Evolutionary conservation across 1,140 invertebrate species (phyloP), one percentile per base, ranked within the genome.

Genomic region (Drosophila tristis): DNA sequence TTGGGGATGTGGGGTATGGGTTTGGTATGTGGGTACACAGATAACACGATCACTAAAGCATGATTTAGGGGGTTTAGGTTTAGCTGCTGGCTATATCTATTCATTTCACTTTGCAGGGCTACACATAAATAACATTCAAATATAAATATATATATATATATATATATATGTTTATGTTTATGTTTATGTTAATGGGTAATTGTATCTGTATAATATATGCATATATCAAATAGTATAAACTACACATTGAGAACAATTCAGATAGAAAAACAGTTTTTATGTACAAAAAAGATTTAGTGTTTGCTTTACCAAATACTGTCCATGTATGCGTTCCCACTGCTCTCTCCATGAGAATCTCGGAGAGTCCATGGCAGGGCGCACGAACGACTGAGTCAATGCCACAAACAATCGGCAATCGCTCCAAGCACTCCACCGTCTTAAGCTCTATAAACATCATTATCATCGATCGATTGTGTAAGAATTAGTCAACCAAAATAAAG

Each of bases 231-330:
- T 39, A 39, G 11, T 39, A 39, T 39, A 13, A 67, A 72, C 82
- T 87, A 86, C 81, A 78, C 82, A 86, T 86, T 78, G 78, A 86
- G 82, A 86, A 86, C 81, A 86, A 71, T 79, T 70, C 44, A 62
- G 70, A 50, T 76, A 72, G 60, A 78, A 78, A 77, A 74, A 73
- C 71, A 68, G 73, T 56, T 78, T 74, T 58, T 85, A 84, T 85
- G 44, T 85, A 85, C 82, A 85, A 87, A 85, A 87, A 86, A 81
- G 74, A 71, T 60, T 48, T 51, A 39, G 15, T 45, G 50, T 73
- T 53, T 55, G 62, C 53, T 76, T 65, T 74, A 63, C 47, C 81
- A 87, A 85, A 86, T 86, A 87, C 81, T 87, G 78, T 68, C 60
- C 64, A 61, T 53, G 42, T 39, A 57, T 26, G 49, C 49, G 35